Evolutionary conservation across 2,888 invertebrate genomes (phyloP), one percentile per base, ranked within the genome.

Genomic region (Lagria hirta): DNA sequence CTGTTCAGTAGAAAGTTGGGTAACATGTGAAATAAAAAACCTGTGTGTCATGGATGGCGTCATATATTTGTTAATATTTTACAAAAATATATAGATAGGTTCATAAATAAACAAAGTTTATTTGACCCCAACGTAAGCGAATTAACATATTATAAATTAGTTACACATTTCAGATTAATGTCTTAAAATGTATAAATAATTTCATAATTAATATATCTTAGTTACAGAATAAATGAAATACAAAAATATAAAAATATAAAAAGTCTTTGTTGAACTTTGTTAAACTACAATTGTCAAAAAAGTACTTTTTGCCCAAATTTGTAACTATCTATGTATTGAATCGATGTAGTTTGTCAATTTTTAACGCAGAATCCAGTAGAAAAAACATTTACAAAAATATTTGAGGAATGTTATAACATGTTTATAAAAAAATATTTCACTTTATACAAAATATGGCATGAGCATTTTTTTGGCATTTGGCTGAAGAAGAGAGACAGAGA

Each of bases 341-440:
- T 26, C 17, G 20, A 28, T 20, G 10, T 29, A 35, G 8, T 36
- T 27, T 14, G 23, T 26, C 8, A n/a, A n/a, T n/a, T n/a, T n/a
- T 10, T 40, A 32, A 27, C 34, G 34, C 34, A 30, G 23, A 27
- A 27, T 18, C 13, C 20, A 8, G 36, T 37, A 37, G 22, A 30
- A 32, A 33, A 33, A 26, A 15, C 18, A 7, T 41, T 33, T 41
- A 15, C 20, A 46, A 41, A 26, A 40, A 40, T 23, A 27, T 29
- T 33, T 11, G 23, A 27, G 40, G 33, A 41, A 41, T 40, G 34
- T 28, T 29, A 14, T 30, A 40, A 40, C 28, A 33, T 28, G n/a
- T 18, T 23, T 41, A 41, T 41, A 21, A 45, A 46, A n/a, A 46
- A 41, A 46, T 46, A 44, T 44, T 38, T 44, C 38, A 44, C 45